These are phyloP conservation scores for Dendrolimus kikuchii DNA, from an alignment of 1,140 invertebrate genomes.

Conservation along the genomic window DNA sequence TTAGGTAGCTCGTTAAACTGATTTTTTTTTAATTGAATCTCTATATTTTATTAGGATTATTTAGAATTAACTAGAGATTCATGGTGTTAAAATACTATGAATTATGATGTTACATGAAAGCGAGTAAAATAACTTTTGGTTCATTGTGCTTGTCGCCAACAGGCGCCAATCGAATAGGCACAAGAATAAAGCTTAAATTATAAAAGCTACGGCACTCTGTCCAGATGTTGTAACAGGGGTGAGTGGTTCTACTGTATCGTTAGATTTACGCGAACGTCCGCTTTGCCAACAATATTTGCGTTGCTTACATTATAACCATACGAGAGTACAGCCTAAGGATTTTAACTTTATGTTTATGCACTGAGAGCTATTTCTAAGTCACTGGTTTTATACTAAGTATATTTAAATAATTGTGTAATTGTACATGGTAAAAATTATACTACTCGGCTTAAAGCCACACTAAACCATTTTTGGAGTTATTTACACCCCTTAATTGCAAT, in stretches of 20 bases:
- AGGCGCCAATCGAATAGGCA: too few species aligned
- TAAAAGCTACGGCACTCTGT: too few species aligned
- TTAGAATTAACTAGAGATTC: too few species aligned
- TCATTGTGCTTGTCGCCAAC: too few species aligned
- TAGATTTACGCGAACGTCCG: constrained; percentile 68
- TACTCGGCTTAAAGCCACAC: constrained; percentile 51
- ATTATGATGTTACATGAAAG: too few species aligned
- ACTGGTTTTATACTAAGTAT: constrained; percentile 62
- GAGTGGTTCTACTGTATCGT: constrained; percentile 51
- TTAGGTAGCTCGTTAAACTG: too few species aligned
- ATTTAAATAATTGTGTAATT: constrained; percentile 16
- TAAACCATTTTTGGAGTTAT: constrained; percentile 64
- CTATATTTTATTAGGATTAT: too few species aligned
- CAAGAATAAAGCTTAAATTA: too few species aligned
- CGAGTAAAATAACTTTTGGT: too few species aligned
- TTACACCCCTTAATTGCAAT: constrained; percentile 66
- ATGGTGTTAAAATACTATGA: too few species aligned
- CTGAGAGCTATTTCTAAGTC: constrained; percentile 72
- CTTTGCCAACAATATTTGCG: constrained; percentile 68
- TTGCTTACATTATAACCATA: constrained; percentile 71
- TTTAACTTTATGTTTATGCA: constrained; percentile 68
- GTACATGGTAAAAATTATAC: constrained; percentile 44
- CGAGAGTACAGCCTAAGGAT: constrained; percentile 71
- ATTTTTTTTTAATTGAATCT: too few species aligned
- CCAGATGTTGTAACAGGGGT: too few species aligned